Percentiles rank a stretch among this genome's conserved stretches.
Conservation (phyloP, 2,888 invertebrate species). For the Aporophyla lueneburgensis region DNA sequence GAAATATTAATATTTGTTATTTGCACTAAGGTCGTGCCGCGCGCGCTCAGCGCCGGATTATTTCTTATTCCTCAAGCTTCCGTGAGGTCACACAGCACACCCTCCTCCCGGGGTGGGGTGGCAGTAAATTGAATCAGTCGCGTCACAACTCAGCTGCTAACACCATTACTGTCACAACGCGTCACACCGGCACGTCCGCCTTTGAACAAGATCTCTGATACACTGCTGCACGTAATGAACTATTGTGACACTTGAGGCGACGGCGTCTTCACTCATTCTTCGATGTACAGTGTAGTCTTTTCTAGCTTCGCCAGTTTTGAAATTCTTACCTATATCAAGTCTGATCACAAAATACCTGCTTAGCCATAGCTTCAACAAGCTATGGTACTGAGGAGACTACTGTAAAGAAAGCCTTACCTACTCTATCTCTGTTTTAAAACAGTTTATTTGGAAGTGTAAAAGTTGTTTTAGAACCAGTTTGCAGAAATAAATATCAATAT, state of each 20-base stretch:
- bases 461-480: not conserved
- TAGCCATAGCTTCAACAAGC: too few relatives aligned
- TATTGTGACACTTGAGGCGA: not conserved
- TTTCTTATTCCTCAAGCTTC: slow-evolving; percentile 28
- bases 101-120: not conserved
- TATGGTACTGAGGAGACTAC: not conserved
- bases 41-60: slow-evolving; percentile 27
- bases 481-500: not conserved
- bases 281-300: not conserved
- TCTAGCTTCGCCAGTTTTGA: not conserved
- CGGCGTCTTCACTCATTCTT: not conserved
- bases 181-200: not conserved
- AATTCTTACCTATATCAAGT: not conserved
- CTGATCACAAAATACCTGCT: not conserved
- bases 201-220: not conserved
- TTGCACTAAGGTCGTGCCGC: not conserved
- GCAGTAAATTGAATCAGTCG: slow-evolving; percentile 22
- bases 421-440: not conserved
- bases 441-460: not conserved
- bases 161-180: slow-evolving; percentile 19
- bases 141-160: slow-evolving; percentile 12
- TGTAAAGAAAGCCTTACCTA: not conserved
- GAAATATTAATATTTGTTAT: slow-evolving; percentile 30
- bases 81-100: slow-evolving; percentile 13
- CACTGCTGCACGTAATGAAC: not conserved